phyloP scores from a whole-genome alignment of 2,888 invertebrate genomes.

The Eutolmus rufibarbis region DNA sequence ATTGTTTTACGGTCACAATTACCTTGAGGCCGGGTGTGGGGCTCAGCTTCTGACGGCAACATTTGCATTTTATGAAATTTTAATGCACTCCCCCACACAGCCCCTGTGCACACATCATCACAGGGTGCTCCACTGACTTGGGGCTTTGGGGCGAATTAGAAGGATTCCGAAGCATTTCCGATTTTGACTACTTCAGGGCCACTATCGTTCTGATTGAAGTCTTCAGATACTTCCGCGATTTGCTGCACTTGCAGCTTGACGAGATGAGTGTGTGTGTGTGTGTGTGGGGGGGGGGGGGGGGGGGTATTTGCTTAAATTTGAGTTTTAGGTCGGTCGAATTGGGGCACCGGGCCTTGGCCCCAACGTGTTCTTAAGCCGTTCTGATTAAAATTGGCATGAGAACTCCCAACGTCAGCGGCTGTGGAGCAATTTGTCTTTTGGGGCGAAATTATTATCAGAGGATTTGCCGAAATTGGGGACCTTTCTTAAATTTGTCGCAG shows the following conservation, averaged over 20 bases:
- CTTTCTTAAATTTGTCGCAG: background rate
- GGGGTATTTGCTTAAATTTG: background rate
- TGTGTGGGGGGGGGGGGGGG: too few relatives aligned
- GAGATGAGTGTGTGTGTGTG: background rate
- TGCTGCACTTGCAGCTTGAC: background rate
- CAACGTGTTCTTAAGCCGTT: background rate
- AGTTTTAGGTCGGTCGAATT: background rate
- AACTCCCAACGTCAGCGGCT: background rate
- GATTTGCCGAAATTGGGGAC: background rate
- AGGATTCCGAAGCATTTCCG: background rate
- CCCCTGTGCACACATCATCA: background rate
- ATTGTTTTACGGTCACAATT: background rate
- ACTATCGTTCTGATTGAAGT: background rate
- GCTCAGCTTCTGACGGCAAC: background rate
- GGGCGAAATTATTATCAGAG: background rate
- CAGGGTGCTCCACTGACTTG: background rate
- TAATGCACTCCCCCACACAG: background rate
- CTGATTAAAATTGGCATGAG: background rate
- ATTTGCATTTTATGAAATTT: background rate
- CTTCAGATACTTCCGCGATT: background rate
- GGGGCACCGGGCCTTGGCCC: background rate
- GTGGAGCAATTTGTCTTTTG: background rate
- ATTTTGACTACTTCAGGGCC: background rate
- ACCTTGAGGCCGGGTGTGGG: background rate
- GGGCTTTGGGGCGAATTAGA: background rate